Evolutionary conservation across 53 echinoderm and acorn worm genomes (phyloP), one percentile per base, ranked within the genome.

Genomic region (Holothuria leucospilota): DNA sequence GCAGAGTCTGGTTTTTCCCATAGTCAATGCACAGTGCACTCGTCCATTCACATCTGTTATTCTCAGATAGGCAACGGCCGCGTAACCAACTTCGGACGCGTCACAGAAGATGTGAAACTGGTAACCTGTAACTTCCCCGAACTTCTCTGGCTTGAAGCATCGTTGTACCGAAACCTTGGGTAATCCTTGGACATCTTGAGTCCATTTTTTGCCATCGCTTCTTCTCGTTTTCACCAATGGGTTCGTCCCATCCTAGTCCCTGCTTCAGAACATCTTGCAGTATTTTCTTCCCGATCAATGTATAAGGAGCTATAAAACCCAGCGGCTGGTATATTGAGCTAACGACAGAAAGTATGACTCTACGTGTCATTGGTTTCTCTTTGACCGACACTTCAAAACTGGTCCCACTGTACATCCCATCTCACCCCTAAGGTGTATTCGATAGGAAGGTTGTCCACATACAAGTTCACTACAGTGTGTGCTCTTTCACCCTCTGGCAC

Each of bases 81-180:
- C 90, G 53, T 87, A 94, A 42, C 77, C 91, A 24, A n/a, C 82
- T 28, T 91, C 86, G n/a, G 90, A 90, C 2, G 94, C 94, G 77
- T 91, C 91, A 39, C 67, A 63, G 61, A 94, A 94, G 63, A 69
- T 65, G 41, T 91, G 86, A 20, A 91, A 65, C 63, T 87, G 56
- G 9, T 68, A 68, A 42, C 42, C 42, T 3, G 24, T 82, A 14
- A 61, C 86, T 11, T 69, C 79, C 8, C 79, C n/a, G 24, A 81
- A 80, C 23, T 62, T 6, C 24, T 9, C 39, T 29, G 90, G 90
- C 67, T 60, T 86, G 28, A 71, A 13, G 42, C 86, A 86, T 62
- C 86, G 82, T 52, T 2, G 21, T 11, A 86, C 62, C 71, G 69
- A 29, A 18, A 82, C 68, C 6, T 39, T 26, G 15, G 63, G 51